phyloP scores from a whole-genome alignment of 1,140 invertebrate genomes.

The Eueides isabella region DNA sequence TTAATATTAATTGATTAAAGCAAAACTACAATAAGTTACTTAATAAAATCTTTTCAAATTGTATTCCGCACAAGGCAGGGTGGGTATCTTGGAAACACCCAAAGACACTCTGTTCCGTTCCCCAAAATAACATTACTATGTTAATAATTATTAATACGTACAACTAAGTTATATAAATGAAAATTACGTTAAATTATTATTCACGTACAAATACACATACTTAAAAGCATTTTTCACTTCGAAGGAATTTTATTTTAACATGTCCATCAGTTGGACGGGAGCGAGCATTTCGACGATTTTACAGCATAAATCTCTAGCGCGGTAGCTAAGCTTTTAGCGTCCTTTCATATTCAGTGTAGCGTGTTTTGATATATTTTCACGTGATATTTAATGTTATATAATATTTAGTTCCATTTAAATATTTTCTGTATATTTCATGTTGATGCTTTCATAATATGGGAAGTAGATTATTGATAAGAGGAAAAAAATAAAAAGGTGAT shows the following conservation, averaged over 20 bases:
- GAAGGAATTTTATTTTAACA: constrained; percentile 31
- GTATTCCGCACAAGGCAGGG: too few relatives aligned
- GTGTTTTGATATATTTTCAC: constrained; percentile 17
- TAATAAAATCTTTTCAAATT: too few relatives aligned
- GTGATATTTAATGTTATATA: constrained; percentile 11
- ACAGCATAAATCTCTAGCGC: constrained; percentile 27
- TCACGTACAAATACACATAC: neutral
- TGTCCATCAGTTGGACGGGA: constrained; percentile 25
- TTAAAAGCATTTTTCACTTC: constrained; percentile 13
- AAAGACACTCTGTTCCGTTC: too few relatives aligned
- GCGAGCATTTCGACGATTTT: constrained; percentile 28
- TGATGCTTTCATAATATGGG: neutral
- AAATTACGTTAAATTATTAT: neutral
- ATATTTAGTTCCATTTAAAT: constrained; percentile 17
- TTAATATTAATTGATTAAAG: too few relatives aligned
- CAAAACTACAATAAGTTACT: too few relatives aligned
- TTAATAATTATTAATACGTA: too few relatives aligned
- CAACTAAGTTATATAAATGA: neutral
- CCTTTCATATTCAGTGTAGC: constrained; percentile 21
- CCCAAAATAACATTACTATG: too few relatives aligned
- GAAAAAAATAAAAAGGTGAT: too few relatives aligned
- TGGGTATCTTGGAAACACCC: too few relatives aligned
- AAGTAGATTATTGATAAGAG: neutral
- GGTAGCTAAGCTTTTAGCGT: constrained; percentile 32
- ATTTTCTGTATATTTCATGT: neutral